Percentiles rank a stretch among this genome's conserved stretches.
These are phyloP conservation scores for Diglossa cyanea DNA, from an alignment of 2,797 vertebrate genomes.

Conservation along the genomic window DNA sequence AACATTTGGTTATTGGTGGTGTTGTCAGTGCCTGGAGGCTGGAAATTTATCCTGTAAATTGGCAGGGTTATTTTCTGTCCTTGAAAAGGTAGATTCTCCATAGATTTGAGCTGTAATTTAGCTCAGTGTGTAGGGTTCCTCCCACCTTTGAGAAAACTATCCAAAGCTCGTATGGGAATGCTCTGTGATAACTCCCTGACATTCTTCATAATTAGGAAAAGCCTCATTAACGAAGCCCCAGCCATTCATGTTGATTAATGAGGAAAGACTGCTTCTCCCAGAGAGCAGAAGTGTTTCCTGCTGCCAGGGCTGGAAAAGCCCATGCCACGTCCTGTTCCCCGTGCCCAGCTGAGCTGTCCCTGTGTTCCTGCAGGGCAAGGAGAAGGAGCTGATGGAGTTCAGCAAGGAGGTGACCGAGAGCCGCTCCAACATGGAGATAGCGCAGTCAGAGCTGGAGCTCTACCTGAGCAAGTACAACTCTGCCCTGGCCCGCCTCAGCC, in stretches of 20 bases:
- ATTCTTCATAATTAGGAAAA: background rate
- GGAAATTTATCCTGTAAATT: background rate
- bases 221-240: background rate
- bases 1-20: background rate
- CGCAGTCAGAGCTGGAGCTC: slow-evolving; percentile 91
- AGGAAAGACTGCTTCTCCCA: background rate
- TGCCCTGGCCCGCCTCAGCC: slow-evolving; percentile 84
- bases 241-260: background rate
- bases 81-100: background rate
- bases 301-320: background rate
- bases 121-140: background rate
- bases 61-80: background rate
- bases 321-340: too few relatives aligned
- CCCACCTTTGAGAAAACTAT: background rate
- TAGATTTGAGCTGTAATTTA: background rate
- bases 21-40: background rate
- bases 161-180: background rate
- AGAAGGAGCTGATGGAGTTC: slow-evolving; percentile 89
- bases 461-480: slow-evolving; percentile 89
- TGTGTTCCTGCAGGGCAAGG: slow-evolving; percentile 77
- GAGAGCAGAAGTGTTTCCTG: background rate
- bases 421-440: slow-evolving; percentile 87
- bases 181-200: background rate
- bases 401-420: slow-evolving; percentile 90
- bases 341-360: background rate